Evolutionary conservation across 2,797 vertebrate genomes (phyloP), one percentile per base, ranked within the genome.

Genomic region (Hyperoplus immaculatus): DNA sequence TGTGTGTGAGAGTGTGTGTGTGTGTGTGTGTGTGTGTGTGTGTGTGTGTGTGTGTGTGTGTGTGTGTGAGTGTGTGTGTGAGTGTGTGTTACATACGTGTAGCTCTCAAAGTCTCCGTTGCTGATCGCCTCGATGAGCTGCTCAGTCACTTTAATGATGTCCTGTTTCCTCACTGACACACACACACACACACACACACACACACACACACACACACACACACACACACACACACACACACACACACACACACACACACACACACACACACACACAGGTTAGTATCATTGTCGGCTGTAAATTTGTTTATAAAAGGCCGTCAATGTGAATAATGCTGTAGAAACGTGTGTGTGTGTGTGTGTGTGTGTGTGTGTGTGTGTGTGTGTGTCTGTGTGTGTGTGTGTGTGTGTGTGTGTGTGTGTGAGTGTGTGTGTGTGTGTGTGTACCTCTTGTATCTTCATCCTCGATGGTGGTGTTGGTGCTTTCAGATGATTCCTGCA

Each of bases 401-500:
- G 62, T 57, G 14, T 45, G 49, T 15, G 47, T 69, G 55, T 69
- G 51, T 57, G 16, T 51, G 63, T 51, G 13, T 59, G 47, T 43
- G 45, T 69, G 50, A 49, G 43, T 68, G 51, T 58, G 65, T 60
- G 29, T 56, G 59, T 55, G 54, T 66, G 54, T 46, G 53, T 50
- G 53, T 83, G 54, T 42, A 98, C 97, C 97, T 96, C 98, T 95
- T 80, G 97, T 98, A 77, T 99, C 98, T 94, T 99, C 98, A 0
- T 99, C 98, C 89, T 99, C 98, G 0, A 99, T 99, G 78, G 98
- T 99, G 69, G 98, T 99, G 88, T 98, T 99, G 69, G 97, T 98
- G 92, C 98, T 99, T 92, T 99, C 98, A 1, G 98, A 98, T 0
- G 98, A 99, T 92, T 99, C 98, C 98, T 99, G 88, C 58, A 93